Evolutionary conservation across 2,888 invertebrate genomes (phyloP).

Genomic region (Neoscelio sp.): DNA sequence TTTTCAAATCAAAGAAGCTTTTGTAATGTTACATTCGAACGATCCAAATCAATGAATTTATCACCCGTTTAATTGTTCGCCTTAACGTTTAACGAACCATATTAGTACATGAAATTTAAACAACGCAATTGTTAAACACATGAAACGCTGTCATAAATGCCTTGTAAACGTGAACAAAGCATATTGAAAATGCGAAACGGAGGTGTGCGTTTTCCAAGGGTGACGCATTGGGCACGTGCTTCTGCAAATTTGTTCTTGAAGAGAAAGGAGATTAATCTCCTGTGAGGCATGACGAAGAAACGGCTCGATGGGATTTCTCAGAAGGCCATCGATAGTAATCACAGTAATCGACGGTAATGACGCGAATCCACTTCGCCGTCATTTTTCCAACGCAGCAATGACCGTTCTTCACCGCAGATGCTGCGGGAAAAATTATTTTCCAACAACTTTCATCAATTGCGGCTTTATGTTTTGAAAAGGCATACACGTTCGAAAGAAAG

Average conservation of each 20-base stretch:
- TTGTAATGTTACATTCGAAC: too few relatives aligned
- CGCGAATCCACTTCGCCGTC: slow-evolving; percentile 16
- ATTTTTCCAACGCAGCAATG: slow-evolving; percentile 16
- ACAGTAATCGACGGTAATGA: slow-evolving; percentile 45
- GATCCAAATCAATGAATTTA: too few relatives aligned
- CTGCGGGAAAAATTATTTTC: slow-evolving; percentile 36
- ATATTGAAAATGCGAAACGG: slow-evolving; percentile 17
- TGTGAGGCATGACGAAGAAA: slow-evolving; percentile 59
- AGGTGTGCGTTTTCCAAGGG: slow-evolving; percentile 48
- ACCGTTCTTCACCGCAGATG: slow-evolving; percentile 2
- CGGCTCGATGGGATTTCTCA: slow-evolving; percentile 57
- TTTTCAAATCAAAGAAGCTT: too few relatives aligned
- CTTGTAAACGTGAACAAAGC: slow-evolving; percentile 38
- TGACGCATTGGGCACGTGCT: slow-evolving; percentile 47
- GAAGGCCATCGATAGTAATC: slow-evolving; percentile 63
- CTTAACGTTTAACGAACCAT: too few relatives aligned
- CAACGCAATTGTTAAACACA: background rate
- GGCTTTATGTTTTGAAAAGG: background rate
- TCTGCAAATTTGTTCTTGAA: slow-evolving; percentile 34
- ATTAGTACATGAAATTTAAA: background rate
- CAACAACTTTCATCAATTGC: slow-evolving; percentile 40
- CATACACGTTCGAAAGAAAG: slow-evolving; percentile 16
- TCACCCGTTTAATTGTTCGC: too few relatives aligned
- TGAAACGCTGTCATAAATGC: background rate
- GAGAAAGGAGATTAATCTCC: slow-evolving; percentile 65